These are phyloP conservation scores for Toxotes lorentzi DNA, from an alignment of 2,797 vertebrate species.

Conservation along the genomic window DNA sequence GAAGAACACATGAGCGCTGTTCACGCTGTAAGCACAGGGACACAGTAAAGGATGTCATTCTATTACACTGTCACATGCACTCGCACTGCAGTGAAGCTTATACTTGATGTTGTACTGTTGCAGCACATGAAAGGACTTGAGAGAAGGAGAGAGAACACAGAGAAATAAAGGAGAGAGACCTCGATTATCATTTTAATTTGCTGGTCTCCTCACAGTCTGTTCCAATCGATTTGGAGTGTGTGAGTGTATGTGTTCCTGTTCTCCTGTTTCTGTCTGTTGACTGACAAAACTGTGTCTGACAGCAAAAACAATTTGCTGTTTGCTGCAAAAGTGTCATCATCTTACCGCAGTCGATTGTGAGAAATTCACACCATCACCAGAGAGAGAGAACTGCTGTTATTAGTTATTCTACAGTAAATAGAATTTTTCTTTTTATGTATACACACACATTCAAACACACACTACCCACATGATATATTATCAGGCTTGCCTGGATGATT, in stretches of 20 bases:
- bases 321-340: conserved; percentile 35
- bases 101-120: neutral
- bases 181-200: conserved; percentile 48
- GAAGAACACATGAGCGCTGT: neutral
- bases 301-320: conserved; percentile 59
- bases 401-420: neutral
- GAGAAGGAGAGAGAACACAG: neutral
- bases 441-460: neutral
- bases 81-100: neutral
- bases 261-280: conserved; percentile 69
- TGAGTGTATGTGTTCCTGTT: conserved; percentile 25
- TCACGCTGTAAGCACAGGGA: neutral
- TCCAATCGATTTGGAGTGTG: conserved; percentile 43
- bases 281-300: conserved; percentile 44
- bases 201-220: conserved; percentile 56
- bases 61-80: neutral
- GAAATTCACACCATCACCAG: conserved; percentile 13
- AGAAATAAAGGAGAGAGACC: neutral
- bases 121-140: conserved; percentile 84
- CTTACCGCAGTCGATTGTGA: conserved; percentile 27
- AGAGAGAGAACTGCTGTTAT: neutral
- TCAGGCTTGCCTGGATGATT: neutral
- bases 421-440: neutral
- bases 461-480: neutral
- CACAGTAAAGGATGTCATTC: neutral